phyloP scores from a whole-genome alignment of 2,797 vertebrate genomes.

The Australoheros facetus region DNA sequence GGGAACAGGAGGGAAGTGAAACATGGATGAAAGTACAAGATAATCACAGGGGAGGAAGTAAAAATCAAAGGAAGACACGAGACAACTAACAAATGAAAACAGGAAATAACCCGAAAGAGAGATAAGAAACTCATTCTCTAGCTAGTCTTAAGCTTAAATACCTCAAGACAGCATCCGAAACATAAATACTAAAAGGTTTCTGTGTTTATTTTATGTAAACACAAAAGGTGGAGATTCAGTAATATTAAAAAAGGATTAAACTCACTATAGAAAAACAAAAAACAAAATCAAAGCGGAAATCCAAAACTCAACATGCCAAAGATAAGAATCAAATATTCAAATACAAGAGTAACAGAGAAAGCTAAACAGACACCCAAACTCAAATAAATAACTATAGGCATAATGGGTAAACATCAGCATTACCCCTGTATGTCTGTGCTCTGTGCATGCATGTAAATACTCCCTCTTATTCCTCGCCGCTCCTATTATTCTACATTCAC shows the following conservation, averaged over 20 bases:
- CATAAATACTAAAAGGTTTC: not conserved
- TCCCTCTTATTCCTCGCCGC: conserved; percentile 36
- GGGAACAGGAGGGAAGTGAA: not conserved
- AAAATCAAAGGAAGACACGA: not conserved
- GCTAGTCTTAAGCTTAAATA: not conserved
- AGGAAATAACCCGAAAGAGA: conserved; percentile 2
- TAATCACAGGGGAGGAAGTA: not conserved
- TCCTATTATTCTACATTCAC: conserved; percentile 43
- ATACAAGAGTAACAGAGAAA: not conserved
- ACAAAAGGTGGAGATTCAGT: not conserved
- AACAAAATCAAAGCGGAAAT: not conserved
- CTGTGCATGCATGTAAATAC: conserved; percentile 26
- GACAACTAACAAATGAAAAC: not conserved
- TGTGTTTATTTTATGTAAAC: not conserved
- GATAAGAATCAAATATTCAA: not conserved
- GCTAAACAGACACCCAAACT: not conserved
- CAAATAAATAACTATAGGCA: not conserved
- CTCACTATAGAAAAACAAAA: not conserved
- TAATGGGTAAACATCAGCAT: not conserved
- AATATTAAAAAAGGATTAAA: not conserved
- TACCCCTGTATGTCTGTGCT: conserved; percentile 3
- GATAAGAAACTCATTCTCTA: not conserved
- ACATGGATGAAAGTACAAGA: not conserved
- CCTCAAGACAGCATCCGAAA: not conserved
- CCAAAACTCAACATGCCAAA: not conserved